Conservation (phyloP, 2,888 invertebrate species). For the Pristionchus exspectatus region DNA sequence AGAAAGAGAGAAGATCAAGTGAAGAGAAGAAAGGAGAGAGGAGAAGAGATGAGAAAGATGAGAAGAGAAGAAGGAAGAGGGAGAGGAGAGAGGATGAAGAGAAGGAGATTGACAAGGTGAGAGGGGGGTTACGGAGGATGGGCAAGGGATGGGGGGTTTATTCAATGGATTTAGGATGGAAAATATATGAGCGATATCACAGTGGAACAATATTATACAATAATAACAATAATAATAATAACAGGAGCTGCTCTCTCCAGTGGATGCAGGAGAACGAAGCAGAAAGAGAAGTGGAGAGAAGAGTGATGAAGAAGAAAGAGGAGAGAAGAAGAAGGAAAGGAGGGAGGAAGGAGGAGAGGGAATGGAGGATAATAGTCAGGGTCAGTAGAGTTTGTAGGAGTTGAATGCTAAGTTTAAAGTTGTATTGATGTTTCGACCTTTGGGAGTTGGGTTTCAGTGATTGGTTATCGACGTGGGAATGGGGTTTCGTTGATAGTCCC, state of each 20-base stretch:
- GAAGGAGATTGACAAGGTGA: conserved; percentile 26
- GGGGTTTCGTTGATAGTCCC: no score
- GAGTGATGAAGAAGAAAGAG: conserved; percentile 18
- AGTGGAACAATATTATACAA: no score
- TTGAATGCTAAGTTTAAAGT: no score
- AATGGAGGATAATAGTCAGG: conserved; percentile 6
- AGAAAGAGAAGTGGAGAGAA: conserved; percentile 14
- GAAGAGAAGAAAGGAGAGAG: conserved; percentile 45
- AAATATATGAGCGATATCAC: no score
- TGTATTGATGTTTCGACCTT: no score
- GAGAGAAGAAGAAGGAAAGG: conserved; percentile 50
- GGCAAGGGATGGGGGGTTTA: not conserved
- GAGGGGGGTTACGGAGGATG: not conserved
- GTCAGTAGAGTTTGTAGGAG: not conserved
- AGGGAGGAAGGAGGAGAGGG: conserved; percentile 52
- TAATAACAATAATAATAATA: not conserved
- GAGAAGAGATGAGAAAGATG: conserved; percentile 44
- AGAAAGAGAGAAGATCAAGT: not conserved
- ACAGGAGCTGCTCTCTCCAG: not conserved
- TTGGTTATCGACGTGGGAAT: no score
- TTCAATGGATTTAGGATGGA: not conserved
- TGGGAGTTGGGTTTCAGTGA: no score
- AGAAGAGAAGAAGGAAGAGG: conserved; percentile 32
- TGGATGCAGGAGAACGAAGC: not conserved
- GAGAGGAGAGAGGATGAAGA: conserved; percentile 40